Percentiles rank a stretch among this genome's conserved stretches.
Evolutionary conservation across 1,140 invertebrate genomes (phyloP).

Genomic region (Paralvinella palmiformis): DNA sequence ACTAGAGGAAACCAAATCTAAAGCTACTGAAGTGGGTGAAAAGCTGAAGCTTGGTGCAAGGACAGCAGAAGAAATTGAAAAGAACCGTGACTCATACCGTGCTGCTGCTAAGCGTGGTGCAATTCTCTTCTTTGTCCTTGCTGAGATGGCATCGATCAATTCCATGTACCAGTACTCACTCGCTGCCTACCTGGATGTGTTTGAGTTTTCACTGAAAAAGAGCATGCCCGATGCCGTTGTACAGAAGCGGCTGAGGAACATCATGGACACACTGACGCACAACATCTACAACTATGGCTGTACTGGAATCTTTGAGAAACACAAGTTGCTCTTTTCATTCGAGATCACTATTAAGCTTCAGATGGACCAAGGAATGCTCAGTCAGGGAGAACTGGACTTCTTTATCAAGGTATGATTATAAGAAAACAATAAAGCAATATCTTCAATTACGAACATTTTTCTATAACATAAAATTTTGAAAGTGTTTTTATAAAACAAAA

Average conservation of each 20-base stretch:
- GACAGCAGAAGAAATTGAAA: conserved; percentile 73
- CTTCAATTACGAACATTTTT: no score
- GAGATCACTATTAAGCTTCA: conserved; percentile 80
- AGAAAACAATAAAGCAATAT: no score
- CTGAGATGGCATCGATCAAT: conserved; percentile 78
- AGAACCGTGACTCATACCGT: conserved; percentile 71
- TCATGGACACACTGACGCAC: conserved; percentile 74
- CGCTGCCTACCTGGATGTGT: conserved; percentile 60
- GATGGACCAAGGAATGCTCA: conserved; percentile 59
- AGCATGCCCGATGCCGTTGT: conserved; percentile 69
- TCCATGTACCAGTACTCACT: conserved; percentile 89
- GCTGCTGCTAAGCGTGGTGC: conserved; percentile 75
- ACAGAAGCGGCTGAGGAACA: conserved; percentile 66
- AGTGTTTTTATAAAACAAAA: no score
- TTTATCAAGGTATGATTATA: conserved; percentile 81
- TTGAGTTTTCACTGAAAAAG: conserved; percentile 70
- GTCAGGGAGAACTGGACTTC: conserved; percentile 73
- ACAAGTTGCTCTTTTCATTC: conserved; percentile 84
- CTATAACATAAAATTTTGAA: no score
- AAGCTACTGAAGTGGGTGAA: conserved; percentile 57
- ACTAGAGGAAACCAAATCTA: conserved; percentile 74
- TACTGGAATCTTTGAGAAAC: conserved; percentile 82
- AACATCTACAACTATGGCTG: conserved; percentile 85
- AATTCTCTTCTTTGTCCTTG: conserved; percentile 80
- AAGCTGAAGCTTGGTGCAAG: conserved; percentile 65